Conservation (phyloP, 2,797 vertebrate genomes). For the Buphagus erythrorhynchus region DNA sequence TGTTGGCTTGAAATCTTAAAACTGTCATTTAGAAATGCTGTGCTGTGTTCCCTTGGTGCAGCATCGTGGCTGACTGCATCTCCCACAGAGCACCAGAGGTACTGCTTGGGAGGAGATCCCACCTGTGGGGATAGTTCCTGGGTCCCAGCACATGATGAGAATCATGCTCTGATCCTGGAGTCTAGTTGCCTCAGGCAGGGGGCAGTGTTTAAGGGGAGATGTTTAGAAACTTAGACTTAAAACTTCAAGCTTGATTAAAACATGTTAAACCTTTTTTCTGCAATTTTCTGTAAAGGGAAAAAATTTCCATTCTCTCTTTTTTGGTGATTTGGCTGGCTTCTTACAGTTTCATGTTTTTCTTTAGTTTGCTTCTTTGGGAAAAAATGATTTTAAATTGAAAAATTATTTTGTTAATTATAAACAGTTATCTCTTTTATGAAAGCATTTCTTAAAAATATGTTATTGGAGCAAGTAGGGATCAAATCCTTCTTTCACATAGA, state of each 20-base stretch:
- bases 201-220: neutral
- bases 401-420: neutral
- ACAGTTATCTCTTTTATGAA: neutral
- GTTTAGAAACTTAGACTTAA: neutral
- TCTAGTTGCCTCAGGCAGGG: neutral
- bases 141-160: neutral
- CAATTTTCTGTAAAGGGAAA: neutral
- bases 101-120: fast-evolving
- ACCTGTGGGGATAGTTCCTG: neutral
- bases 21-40: neutral
- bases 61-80: neutral
- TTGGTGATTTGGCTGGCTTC: neutral
- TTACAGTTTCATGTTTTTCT: neutral
- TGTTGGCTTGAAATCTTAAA: neutral
- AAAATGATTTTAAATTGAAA: neutral
- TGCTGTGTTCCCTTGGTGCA: neutral
- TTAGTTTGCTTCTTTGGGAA: neutral
- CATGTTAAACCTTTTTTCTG: neutral
- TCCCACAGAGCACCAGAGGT: neutral
- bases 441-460: neutral
- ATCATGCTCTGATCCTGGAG: neutral
- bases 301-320: neutral
- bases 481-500: neutral
- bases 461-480: neutral
- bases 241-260: neutral